Evolutionary conservation across 2,797 vertebrate species (phyloP), one percentile per base, ranked within the genome.

Genomic region (Fistularia commersonii): DNA sequence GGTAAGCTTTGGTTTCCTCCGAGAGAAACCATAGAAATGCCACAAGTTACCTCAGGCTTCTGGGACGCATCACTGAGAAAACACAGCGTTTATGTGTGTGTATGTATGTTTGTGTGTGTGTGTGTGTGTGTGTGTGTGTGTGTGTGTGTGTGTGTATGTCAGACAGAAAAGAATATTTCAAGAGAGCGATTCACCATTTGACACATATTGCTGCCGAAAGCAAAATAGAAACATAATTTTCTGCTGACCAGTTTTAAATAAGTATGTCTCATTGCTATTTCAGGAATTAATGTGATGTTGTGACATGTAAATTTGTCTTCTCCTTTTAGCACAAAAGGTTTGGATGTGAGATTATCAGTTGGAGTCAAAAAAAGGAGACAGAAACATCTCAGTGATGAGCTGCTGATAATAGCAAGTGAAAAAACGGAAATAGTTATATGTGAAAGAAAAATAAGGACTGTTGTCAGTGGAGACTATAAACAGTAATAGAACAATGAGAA

Each of bases 1-100:
- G 41, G 68, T 76, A 69, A 57, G 50, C 38, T 35, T 56, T 64
- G 23, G 45, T 50, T 60, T 72, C 67, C 65, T 67, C 10, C 31
- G 65, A 78, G 68, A 76, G 66, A 69, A 67, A 54, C 51, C 45
- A 40, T 13, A 70, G 59, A 83, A 79, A 81, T 82, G 74, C 72
- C 74, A 78, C 38, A n/a, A 60, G 69, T 73, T 79, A 75, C 73
- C 76, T 70, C 42, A 44, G 73, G 72, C 65, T 60, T 58, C 55
- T 44, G 39, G 49, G 47, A 45, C 60, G 41, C 45, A 54, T 14
- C 44, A 15, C 49, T 31, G 41, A 53, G 43, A 47, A 41, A 49
- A 38, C 8, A 11, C 23, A 32, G 15, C 11, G 44, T 42, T 13
- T 32, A 31, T 41, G 31, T 48, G 41, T 43, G 39, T 45, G 6